Evolutionary conservation across 2,113 vertebrate genomes (phyloP), one percentile per base, ranked within the genome.

Genomic region (Promerops cafer): DNA sequence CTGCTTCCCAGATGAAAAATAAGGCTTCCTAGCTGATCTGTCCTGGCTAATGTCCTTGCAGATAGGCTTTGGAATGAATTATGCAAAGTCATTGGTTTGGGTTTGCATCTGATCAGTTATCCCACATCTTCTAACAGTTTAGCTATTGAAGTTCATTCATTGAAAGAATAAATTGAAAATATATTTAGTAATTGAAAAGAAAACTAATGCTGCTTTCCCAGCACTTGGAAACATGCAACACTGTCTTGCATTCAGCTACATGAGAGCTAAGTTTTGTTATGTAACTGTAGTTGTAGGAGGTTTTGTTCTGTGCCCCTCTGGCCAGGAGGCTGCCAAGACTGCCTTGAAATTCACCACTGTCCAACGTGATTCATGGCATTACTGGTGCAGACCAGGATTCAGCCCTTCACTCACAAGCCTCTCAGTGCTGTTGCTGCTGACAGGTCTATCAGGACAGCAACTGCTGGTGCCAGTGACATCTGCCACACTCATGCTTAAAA

Each of bases 1-100:
- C 74, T 82, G 63, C 79, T 94, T 31, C 59, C 64, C 26, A 74
- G 87, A 78, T 94, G 83, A 95, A 95, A 96, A 96, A 83, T n/a
- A 70, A 68, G 65, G 70, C 94, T 89, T 84, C 45, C 61, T 84
- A 61, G 31, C 39, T 64, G 56, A 89, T 89, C 66, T 84, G 60
- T 70, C 61, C n/a, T 82, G 72, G 54, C 27, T 91, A 83, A 87
- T 63, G 89, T 92, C 56, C 60, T 91, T 92, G 59, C 63, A 96
- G 61, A 87, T 89, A 71, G 16, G 20, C 31, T 93, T 39, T 76
- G 76, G 74, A 91, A 84, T 39, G 94, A 91, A 64, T 64, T 30
- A 68, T 78, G 35, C 26, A 47, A 81, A 94, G 59, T 66, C 30
- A 39, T 31, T 61, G 40, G 8, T 50, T 89, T 70, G n/a, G 33